A percentile compares a stretch with the other conserved stretches of the same genome.
Evolutionary conservation across 2,888 invertebrate genomes (phyloP).

Genomic region (Parnassius glacialis): DNA sequence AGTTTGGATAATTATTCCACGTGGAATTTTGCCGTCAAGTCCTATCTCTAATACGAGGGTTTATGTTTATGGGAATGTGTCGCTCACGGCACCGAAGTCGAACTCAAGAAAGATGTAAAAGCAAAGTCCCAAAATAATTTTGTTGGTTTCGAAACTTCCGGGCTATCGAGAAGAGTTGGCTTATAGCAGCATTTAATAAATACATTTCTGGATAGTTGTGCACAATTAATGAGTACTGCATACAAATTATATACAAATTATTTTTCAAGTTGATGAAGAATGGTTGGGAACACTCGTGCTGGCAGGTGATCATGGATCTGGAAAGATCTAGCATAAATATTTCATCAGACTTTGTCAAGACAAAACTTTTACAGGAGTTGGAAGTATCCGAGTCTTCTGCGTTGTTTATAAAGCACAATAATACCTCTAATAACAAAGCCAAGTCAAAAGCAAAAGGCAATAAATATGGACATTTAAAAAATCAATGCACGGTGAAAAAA

Average conservation of each 20-base stretch:
- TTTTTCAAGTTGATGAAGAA: slow-evolving; percentile 1
- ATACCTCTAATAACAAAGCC: slow-evolving; percentile 3
- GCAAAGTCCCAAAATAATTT: not conserved
- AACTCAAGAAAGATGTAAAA: too few species aligned
- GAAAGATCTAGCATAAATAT: slow-evolving; percentile 18
- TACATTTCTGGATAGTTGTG: too few species aligned
- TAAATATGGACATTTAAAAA: too few species aligned
- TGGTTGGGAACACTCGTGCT: slow-evolving; percentile 18
- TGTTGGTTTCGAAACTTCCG: not conserved
- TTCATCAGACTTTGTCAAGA: slow-evolving; percentile 19
- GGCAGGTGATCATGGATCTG: slow-evolving; percentile 21
- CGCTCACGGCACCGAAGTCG: too few species aligned
- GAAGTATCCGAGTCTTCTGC: slow-evolving; percentile 13
- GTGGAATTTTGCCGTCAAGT: slow-evolving; percentile 2
- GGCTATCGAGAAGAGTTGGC: not conserved
- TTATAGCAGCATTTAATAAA: too few species aligned
- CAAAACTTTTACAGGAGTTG: slow-evolving; percentile 17
- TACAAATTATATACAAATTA: not conserved
- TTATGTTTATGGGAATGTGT: slow-evolving; percentile 25
- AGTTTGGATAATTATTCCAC: not conserved
- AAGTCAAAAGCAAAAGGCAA: not conserved
- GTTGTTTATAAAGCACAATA: slow-evolving; percentile 5
- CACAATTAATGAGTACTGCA: not conserved
- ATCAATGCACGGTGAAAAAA: too few species aligned
- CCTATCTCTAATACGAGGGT: slow-evolving; percentile 9